phyloP scores from a whole-genome alignment of 2,113 vertebrate species.

The Rhabdomys dilectus region DNA sequence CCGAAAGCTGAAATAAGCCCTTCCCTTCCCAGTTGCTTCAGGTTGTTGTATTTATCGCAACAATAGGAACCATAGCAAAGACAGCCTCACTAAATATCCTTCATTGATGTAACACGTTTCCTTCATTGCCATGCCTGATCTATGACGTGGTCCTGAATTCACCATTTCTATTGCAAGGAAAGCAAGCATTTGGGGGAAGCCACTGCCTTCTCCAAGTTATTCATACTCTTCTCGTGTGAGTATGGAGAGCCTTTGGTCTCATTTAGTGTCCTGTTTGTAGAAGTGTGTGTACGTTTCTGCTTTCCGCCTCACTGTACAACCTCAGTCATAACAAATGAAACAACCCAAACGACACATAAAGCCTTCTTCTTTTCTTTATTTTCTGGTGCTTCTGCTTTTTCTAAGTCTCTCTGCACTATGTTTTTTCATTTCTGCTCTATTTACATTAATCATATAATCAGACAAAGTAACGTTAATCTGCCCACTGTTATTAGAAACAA shows the following conservation, averaged over 20 bases:
- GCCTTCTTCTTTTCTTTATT: neutral
- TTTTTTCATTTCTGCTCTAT: slow-evolving; percentile 56
- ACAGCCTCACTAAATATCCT: neutral
- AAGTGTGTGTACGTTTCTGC: no score
- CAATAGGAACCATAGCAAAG: neutral
- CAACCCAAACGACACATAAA: neutral
- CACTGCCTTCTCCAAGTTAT: neutral
- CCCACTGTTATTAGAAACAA: slow-evolving; percentile 60
- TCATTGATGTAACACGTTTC: neutral
- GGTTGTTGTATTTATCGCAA: neutral
- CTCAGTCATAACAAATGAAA: neutral
- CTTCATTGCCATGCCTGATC: neutral
- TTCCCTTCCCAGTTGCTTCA: neutral
- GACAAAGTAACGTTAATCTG: slow-evolving; percentile 60
- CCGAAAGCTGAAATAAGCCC: neutral
- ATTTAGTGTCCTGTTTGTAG: neutral
- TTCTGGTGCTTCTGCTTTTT: slow-evolving; percentile 8
- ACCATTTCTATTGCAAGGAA: neutral
- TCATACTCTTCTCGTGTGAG: neutral
- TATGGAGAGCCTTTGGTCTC: neutral
- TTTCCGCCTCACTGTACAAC: neutral
- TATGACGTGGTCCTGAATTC: neutral
- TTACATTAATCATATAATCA: slow-evolving; percentile 46
- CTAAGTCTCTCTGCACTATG: slow-evolving; percentile 20
- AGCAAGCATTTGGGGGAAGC: neutral